phyloP scores from a whole-genome alignment of 2,113 vertebrate species.

The Bubo blakistoni region DNA sequence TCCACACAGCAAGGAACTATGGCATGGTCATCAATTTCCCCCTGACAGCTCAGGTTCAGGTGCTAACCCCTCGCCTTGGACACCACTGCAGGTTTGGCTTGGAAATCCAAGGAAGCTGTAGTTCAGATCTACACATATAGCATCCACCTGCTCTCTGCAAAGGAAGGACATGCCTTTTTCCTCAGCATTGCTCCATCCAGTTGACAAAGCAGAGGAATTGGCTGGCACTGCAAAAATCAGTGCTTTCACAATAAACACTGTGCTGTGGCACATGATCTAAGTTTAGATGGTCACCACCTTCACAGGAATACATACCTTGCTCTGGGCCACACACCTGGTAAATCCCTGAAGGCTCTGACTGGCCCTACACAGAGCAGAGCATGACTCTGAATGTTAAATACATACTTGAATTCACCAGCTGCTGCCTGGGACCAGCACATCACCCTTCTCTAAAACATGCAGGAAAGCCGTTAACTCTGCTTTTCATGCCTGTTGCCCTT shows the following conservation, averaged over 20 bases:
- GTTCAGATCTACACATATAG: background rate
- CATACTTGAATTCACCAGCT: background rate
- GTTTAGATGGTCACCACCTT: background rate
- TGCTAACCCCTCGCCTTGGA: background rate
- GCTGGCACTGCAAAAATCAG: background rate
- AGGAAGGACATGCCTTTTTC: background rate
- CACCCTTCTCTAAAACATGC: rapidly evolving
- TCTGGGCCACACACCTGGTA: background rate
- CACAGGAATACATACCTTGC: background rate
- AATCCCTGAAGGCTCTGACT: background rate
- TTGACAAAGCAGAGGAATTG: background rate
- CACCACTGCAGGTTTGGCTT: background rate
- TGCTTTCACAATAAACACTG: background rate
- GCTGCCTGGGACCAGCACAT: background rate
- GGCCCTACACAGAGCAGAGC: background rate
- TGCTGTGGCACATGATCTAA: background rate
- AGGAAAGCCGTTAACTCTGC: background rate
- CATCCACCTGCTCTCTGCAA: background rate
- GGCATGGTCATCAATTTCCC: background rate
- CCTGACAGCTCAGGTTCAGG: background rate
- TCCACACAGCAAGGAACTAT: rapidly evolving
- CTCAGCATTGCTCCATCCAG: background rate
- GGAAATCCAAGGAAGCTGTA: background rate
- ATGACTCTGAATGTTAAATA: background rate
- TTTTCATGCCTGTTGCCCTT: background rate